phyloP scores from a whole-genome alignment of 1,140 invertebrate species.

The Melitaea cinxia region DNA sequence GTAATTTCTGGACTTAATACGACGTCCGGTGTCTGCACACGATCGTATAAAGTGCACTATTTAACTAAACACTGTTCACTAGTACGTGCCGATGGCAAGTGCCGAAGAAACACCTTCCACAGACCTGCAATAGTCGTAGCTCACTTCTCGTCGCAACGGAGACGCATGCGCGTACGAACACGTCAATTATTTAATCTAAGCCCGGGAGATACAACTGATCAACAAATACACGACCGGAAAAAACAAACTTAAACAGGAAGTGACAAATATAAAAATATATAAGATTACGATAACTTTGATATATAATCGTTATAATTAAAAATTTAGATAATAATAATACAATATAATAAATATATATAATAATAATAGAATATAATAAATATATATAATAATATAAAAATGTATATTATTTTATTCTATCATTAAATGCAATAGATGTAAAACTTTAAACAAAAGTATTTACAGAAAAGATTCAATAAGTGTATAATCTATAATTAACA shows the following conservation, averaged over 20 bases:
- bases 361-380: too few species aligned
- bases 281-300: background rate
- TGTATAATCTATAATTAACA: too few species aligned
- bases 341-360: too few species aligned
- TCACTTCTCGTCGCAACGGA: conserved; percentile 56
- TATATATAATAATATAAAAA: too few species aligned
- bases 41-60: conserved; percentile 13
- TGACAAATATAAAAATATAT: background rate
- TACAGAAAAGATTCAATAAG: too few species aligned
- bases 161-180: conserved; percentile 64
- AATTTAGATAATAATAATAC: too few species aligned
- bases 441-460: too few species aligned
- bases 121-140: conserved; percentile 36
- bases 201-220: conserved; percentile 47
- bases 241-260: background rate
- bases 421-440: too few species aligned
- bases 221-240: background rate
- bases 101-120: conserved; percentile 31
- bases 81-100: conserved; percentile 32
- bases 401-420: too few species aligned
- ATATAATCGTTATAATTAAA: too few species aligned
- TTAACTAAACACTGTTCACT: conserved; percentile 15
- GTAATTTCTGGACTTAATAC: conserved; percentile 2
- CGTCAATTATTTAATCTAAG: conserved; percentile 68
- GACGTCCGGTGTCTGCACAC: conserved; percentile 1